Evolutionary conservation across 2,113 vertebrate genomes (phyloP).

Genomic region (Gambusia affinis): DNA sequence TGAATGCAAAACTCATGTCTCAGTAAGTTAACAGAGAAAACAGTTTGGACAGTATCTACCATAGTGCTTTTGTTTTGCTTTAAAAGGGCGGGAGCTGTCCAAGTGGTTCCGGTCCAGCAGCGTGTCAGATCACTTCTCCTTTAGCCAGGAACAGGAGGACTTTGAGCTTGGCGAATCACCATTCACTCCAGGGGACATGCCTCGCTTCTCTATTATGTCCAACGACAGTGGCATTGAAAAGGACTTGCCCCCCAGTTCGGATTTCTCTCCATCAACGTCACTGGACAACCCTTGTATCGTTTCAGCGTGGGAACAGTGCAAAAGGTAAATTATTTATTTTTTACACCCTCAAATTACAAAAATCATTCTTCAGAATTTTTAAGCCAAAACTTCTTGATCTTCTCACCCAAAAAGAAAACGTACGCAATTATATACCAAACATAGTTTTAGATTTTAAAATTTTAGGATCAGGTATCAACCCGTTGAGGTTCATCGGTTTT

Average conservation of each 20-base stretch:
- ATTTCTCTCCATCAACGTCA: constrained; percentile 27
- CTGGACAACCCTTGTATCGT: constrained; percentile 26
- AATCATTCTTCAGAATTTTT: not conserved
- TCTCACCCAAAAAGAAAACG: not conserved
- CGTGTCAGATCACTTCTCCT: constrained; percentile 65
- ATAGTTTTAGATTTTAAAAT: not conserved
- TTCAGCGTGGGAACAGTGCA: constrained; percentile 51
- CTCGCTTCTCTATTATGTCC: constrained; percentile 87
- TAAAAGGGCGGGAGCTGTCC: constrained; percentile 87
- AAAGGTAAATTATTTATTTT: constrained; percentile 33
- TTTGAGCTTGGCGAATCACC: constrained; percentile 82
- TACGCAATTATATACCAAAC: not conserved
- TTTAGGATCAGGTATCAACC: not conserved
- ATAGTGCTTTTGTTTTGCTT: not conserved
- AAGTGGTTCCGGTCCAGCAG: constrained; percentile 83
- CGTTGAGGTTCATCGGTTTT: not conserved
- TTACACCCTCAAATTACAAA: not conserved
- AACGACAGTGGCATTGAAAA: constrained; percentile 92
- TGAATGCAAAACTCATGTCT: not conserved
- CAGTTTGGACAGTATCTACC: not conserved
- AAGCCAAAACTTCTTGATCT: not conserved
- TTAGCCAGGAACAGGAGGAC: constrained; percentile 77
- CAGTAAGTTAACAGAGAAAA: not conserved
- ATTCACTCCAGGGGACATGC: constrained; percentile 65
- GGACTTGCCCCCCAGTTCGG: constrained; percentile 79